Evolutionary conservation across 2,797 vertebrate genomes (phyloP).

Genomic region (Acrossocheilus wenchowensis): DNA sequence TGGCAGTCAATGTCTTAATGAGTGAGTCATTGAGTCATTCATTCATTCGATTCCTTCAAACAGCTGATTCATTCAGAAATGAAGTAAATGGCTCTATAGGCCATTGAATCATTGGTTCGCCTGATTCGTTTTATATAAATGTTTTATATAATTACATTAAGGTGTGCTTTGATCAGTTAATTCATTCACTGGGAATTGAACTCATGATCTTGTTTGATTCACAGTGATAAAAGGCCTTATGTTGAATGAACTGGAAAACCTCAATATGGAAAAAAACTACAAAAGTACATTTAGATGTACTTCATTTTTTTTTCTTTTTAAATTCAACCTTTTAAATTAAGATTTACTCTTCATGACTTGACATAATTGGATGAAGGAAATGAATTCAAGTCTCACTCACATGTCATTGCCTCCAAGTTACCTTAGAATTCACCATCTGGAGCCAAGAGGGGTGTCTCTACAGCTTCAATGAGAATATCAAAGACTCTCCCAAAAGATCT

Average conservation of each 20-base stretch:
- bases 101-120: not conserved
- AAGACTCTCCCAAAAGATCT: conserved; percentile 40
- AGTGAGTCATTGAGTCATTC: not conserved
- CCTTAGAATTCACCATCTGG: conserved; percentile 29
- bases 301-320: not conserved
- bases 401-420: conserved; percentile 17
- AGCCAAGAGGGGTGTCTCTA: not conserved
- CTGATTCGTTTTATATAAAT: no score
- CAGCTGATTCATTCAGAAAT: not conserved
- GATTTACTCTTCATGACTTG: not conserved
- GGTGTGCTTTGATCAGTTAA: not conserved
- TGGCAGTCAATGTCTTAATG: not conserved
- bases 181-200: not conserved
- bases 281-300: not conserved
- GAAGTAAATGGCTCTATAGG: not conserved
- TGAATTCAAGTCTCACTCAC: not conserved
- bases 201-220: not conserved
- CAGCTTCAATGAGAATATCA: conserved; percentile 39
- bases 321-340: conserved; percentile 2
- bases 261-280: not conserved
- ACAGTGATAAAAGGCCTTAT: not conserved
- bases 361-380: not conserved
- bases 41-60: not conserved
- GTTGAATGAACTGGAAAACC: not conserved
- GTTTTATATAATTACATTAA: not conserved